Evolutionary conservation across 2,797 vertebrate species (phyloP).

Genomic region (Rhabdomys pumilio): DNA sequence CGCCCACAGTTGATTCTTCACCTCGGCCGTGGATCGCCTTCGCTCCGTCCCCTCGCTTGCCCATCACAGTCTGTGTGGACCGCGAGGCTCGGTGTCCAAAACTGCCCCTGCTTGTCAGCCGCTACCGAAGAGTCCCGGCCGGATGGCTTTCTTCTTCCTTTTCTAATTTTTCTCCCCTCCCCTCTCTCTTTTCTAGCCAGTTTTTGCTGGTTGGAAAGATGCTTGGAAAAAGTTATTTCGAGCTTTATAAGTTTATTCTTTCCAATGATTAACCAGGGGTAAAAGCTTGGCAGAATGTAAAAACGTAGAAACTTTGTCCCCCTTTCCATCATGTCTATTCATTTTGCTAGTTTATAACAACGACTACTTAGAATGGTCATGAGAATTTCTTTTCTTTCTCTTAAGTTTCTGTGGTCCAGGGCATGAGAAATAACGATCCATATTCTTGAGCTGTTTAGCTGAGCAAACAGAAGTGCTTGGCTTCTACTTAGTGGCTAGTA

Average conservation of each 20-base stretch:
- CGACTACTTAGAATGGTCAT: neutral
- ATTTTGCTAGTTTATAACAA: constrained; percentile 15
- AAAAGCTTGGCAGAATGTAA: neutral
- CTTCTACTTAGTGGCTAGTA: neutral
- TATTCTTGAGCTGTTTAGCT: neutral
- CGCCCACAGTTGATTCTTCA: neutral
- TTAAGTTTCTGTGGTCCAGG: neutral
- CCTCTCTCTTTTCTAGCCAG: neutral
- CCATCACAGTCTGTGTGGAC: neutral
- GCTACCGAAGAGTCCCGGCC: neutral
- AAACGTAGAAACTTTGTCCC: neutral
- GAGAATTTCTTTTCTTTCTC: neutral
- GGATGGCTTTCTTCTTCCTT: neutral
- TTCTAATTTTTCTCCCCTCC: neutral
- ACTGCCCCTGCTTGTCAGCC: neutral
- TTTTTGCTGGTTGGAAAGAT: neutral
- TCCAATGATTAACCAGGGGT: neutral
- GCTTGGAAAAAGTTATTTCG: neutral
- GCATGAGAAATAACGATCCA: neutral
- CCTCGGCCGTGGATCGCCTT: neutral
- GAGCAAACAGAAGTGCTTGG: constrained; percentile 32
- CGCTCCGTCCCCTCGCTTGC: neutral
- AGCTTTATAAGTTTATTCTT: neutral
- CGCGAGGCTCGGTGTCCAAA: neutral
- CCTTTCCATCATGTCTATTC: neutral